These are phyloP conservation scores for Myopa testacea DNA, from an alignment of 2,888 invertebrate species.

Conservation along the genomic window DNA sequence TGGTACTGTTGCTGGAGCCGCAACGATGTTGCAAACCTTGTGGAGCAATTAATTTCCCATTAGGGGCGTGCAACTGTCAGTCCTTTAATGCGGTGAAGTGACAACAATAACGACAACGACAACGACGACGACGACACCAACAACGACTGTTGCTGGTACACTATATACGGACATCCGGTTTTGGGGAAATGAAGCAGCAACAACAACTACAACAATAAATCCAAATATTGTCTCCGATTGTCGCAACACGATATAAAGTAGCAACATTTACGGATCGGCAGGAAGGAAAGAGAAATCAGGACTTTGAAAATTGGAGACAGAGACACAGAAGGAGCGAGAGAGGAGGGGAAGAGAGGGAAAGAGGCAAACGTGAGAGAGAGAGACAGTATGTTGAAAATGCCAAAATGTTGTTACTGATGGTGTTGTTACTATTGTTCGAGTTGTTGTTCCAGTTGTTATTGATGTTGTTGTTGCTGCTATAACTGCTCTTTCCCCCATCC, in stretches of 20 bases:
- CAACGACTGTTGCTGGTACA: slow-evolving; percentile 16
- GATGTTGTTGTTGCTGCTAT: neutral
- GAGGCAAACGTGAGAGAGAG: neutral
- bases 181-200: neutral
- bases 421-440: neutral
- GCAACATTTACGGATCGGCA: slow-evolving; percentile 25
- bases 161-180: slow-evolving; percentile 7
- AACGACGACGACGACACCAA: neutral
- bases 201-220: neutral
- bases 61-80: slow-evolving; percentile 45
- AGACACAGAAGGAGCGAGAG: too few species aligned
- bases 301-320: neutral
- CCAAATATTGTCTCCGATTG: slow-evolving; percentile 29
- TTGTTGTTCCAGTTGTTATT: neutral
- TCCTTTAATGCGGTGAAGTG: slow-evolving; percentile 41
- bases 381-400: neutral
- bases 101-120: slow-evolving; percentile 3
- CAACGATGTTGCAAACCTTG: slow-evolving; percentile 36
- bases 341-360: too few species aligned
- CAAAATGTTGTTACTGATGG: neutral
- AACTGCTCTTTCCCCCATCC: neutral
- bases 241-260: slow-evolving; percentile 25
- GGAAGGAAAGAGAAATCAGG: neutral
- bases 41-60: slow-evolving; percentile 53
- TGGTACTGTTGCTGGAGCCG: neutral